phyloP scores from a whole-genome alignment of 2,888 invertebrate genomes.

The Macaria notata region DNA sequence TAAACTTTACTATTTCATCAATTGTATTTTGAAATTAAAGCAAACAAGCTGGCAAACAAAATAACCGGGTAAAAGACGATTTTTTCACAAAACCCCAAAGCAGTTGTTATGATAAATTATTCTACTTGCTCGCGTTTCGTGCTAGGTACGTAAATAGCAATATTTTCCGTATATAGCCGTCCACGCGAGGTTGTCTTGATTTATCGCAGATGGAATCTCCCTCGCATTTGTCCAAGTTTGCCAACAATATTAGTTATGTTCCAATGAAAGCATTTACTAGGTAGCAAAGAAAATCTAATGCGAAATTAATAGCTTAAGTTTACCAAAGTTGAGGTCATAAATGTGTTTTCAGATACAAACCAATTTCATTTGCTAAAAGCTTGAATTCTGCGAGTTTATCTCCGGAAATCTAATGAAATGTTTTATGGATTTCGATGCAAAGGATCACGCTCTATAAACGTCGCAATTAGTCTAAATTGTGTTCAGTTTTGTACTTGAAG shows the following conservation, averaged over 20 bases:
- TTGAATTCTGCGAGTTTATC: too few species aligned
- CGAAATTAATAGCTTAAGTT: conserved; percentile 7
- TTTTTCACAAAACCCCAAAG: not conserved
- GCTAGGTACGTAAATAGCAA: conserved; percentile 16
- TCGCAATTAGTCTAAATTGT: too few species aligned
- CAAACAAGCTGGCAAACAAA: too few species aligned
- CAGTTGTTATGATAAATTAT: conserved; percentile 8
- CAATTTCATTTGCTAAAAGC: too few species aligned
- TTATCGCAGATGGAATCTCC: conserved; percentile 22
- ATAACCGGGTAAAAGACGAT: too few species aligned
- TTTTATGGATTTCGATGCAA: too few species aligned
- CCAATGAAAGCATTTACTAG: conserved; percentile 3
- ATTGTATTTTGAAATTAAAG: too few species aligned
- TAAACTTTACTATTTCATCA: too few species aligned
- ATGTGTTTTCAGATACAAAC: too few species aligned
- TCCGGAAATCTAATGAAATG: too few species aligned
- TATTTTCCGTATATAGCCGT: conserved; percentile 25
- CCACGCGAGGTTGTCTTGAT: conserved; percentile 21
- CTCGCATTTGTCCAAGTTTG: conserved; percentile 18
- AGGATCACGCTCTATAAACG: too few species aligned
- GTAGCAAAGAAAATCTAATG: conserved; percentile 1
- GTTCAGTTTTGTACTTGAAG: not conserved
- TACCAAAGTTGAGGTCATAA: not conserved
- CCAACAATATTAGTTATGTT: conserved; percentile 7
- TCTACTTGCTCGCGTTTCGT: conserved; percentile 8